Percentiles rank a stretch among this genome's conserved stretches.
Evolutionary conservation across 2,888 invertebrate species (phyloP).

Genomic region (Callimorpha dominula): DNA sequence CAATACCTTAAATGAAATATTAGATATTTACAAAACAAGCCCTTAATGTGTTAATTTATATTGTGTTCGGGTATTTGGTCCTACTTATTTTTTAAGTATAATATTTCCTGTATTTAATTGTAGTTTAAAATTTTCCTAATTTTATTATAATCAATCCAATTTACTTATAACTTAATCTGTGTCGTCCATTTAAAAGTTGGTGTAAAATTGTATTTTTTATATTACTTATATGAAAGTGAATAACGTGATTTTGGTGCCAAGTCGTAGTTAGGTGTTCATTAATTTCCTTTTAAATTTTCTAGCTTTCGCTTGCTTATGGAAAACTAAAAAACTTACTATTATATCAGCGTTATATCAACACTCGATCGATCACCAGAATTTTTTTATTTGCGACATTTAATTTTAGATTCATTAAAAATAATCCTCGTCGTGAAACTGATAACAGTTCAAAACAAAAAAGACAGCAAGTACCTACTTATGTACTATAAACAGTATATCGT

Average conservation of each 20-base stretch:
- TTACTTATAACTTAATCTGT: constrained; percentile 42
- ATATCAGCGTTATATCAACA: background rate
- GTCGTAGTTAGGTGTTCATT: constrained; percentile 36
- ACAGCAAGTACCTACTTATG: no score
- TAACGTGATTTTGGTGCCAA: constrained; percentile 52
- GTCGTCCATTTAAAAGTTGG: constrained; percentile 40
- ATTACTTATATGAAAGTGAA: constrained; percentile 21
- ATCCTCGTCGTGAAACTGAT: no score
- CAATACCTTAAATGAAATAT: background rate
- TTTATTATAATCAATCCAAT: constrained; percentile 29
- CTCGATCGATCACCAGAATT: background rate
- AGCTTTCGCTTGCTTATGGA: background rate
- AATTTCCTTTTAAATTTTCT: background rate
- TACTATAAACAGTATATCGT: no score
- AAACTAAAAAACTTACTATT: background rate
- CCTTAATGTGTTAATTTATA: constrained; percentile 8
- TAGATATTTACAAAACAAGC: no score
- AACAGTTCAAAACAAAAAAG: no score
- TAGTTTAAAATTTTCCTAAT: constrained; percentile 9
- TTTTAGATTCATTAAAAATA: no score
- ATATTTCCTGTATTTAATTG: constrained; percentile 20
- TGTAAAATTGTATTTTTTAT: constrained; percentile 19
- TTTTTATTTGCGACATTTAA: no score
- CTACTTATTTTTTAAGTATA: constrained; percentile 33
- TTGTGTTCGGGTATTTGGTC: constrained; percentile 44